phyloP scores from a whole-genome alignment of 2,888 invertebrate genomes.

The Meiosimyza platycephala region DNA sequence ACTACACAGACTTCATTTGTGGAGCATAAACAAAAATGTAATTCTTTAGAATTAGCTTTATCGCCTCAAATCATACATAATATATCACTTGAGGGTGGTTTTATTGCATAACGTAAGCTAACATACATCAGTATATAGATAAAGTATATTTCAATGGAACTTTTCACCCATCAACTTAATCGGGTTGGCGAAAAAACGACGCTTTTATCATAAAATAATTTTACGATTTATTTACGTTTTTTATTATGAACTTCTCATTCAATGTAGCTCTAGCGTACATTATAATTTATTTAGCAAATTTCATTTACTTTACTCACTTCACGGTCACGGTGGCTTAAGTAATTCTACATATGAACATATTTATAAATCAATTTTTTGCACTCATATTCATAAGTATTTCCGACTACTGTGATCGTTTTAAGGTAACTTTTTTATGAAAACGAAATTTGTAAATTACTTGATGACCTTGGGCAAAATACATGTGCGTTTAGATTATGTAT shows the following conservation, averaged over 20 bases:
- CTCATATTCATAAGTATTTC: not conserved
- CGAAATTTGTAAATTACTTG: slow-evolving; percentile 25
- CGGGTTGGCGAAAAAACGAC: too few relatives aligned
- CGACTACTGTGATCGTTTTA: not conserved
- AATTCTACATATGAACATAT: slow-evolving; percentile 2
- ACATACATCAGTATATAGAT: too few relatives aligned
- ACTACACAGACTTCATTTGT: too few relatives aligned
- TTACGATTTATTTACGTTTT: slow-evolving; percentile 54
- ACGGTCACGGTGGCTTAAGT: slow-evolving; percentile 35
- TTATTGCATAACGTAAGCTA: too few relatives aligned
- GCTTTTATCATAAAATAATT: slow-evolving; percentile 46
- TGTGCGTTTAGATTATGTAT: too few relatives aligned
- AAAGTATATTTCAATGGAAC: too few relatives aligned
- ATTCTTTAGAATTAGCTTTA: too few relatives aligned
- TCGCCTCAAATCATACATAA: too few relatives aligned
- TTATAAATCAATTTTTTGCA: slow-evolving; percentile 1
- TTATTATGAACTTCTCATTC: not conserved
- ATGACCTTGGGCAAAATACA: slow-evolving; percentile 7
- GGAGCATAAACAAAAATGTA: too few relatives aligned
- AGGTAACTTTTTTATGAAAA: slow-evolving; percentile 13
- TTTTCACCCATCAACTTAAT: too few relatives aligned
- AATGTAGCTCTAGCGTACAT: slow-evolving; percentile 49
- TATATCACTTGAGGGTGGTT: too few relatives aligned
- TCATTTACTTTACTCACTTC: not conserved
- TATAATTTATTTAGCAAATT: not conserved